Evolutionary conservation across 2,113 vertebrate genomes (phyloP).

Genomic region (Phalacrocorax carbo): DNA sequence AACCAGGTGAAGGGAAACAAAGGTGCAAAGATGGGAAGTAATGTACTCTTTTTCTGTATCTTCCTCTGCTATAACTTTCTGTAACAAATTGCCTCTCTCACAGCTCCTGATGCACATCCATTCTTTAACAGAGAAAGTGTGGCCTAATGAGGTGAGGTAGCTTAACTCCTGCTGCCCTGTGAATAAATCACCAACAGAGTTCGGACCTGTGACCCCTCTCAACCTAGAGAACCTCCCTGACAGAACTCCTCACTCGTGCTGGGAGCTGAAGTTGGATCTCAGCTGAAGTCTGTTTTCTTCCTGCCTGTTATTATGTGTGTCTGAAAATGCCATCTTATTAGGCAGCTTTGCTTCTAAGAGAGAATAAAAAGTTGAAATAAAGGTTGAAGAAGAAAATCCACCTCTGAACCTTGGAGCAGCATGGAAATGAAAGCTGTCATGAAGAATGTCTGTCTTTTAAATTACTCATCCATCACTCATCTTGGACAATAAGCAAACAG

Average conservation of each 20-base stretch:
- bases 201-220: background rate
- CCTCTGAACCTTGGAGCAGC: background rate
- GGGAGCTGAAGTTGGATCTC: background rate
- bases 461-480: conserved; percentile 2
- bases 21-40: background rate
- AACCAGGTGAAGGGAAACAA: background rate
- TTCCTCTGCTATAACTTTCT: background rate
- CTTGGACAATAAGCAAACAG: conserved; percentile 21
- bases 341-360: background rate
- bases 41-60: background rate
- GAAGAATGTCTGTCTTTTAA: conserved; percentile 20
- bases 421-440: background rate
- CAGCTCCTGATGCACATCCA: background rate
- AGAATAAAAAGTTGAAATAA: conserved; percentile 19
- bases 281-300: background rate
- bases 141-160: background rate
- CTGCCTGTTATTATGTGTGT: background rate
- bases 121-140: background rate
- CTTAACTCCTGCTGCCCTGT: background rate
- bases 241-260: background rate
- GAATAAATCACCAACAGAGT: background rate
- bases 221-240: background rate
- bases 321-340: background rate
- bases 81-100: background rate
- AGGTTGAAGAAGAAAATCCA: background rate